Evolutionary conservation across 2,113 vertebrate species (phyloP).

Genomic region (Mystacornis crossleyi): DNA sequence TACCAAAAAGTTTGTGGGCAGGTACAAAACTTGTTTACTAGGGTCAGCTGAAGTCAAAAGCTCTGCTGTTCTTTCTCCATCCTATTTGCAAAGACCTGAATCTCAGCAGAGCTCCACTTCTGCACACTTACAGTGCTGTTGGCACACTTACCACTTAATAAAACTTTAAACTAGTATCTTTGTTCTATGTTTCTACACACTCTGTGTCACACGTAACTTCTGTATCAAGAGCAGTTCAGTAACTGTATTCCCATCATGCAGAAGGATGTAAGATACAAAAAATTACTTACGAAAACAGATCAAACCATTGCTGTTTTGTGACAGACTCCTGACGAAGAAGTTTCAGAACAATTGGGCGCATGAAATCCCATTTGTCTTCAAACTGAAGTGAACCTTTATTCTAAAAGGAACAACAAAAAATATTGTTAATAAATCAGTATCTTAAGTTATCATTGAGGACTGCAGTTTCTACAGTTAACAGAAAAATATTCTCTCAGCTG

Average conservation of each 20-base stretch:
- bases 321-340: conserved; percentile 97
- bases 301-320: conserved; percentile 98
- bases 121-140: neutral
- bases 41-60: neutral
- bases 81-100: neutral
- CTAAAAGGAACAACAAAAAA: conserved; percentile 54
- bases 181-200: neutral
- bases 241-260: conserved; percentile 26
- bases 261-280: neutral
- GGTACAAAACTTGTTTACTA: neutral
- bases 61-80: neutral
- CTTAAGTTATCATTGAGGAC: neutral
- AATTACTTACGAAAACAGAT: conserved; percentile 95
- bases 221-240: neutral
- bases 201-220: neutral
- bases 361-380: conserved; percentile 99
- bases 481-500: neutral
- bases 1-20: neutral
- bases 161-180: neutral
- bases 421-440: neutral
- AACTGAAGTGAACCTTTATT: conserved; percentile 99
- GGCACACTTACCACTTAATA: neutral
- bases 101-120: neutral
- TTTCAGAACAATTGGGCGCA: conserved; percentile 97
- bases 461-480: neutral